A percentile compares a stretch with the other conserved stretches of the same genome.
Conservation (phyloP, 2,888 invertebrate species). For the Drosophila pegasa region DNA sequence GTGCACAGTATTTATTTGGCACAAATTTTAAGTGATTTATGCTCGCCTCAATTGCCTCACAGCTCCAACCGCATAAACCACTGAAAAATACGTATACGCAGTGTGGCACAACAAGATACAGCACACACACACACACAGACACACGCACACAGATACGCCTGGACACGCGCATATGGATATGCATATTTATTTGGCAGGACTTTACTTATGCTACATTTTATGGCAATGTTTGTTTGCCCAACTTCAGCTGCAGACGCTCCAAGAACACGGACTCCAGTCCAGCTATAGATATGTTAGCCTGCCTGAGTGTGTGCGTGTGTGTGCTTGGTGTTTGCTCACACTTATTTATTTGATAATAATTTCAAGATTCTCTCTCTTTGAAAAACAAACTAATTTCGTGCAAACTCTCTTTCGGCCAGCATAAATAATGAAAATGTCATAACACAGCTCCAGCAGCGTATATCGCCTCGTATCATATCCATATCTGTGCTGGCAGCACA, state of each 20-base stretch:
- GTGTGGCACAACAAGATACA: constrained; percentile 23
- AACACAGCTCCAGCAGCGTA: constrained; percentile 47
- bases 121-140: constrained; percentile 16
- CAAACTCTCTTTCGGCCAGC: constrained; percentile 60
- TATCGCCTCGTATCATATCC: constrained; percentile 3
- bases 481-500: constrained; percentile 4
- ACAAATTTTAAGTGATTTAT: constrained; percentile 81
- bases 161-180: constrained; percentile 49
- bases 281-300: constrained; percentile 51
- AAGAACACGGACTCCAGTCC: constrained; percentile 6
- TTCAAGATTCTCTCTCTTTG: constrained; percentile 39
- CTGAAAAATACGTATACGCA: constrained; percentile 60
- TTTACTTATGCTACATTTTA: constrained; percentile 80
- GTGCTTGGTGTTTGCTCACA: constrained; percentile 37
- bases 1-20: constrained; percentile 76
- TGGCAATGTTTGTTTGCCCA: constrained; percentile 59
- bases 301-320: neutral
- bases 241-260: constrained; percentile 61
- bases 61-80: constrained; percentile 47
- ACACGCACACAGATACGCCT: constrained; percentile 6
- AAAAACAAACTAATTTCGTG: constrained; percentile 54
- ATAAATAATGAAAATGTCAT: constrained; percentile 80
- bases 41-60: constrained; percentile 73
- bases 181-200: constrained; percentile 77
- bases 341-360: constrained; percentile 78